These are phyloP conservation scores for Microcebus griseorufus DNA, from an alignment of 2,113 vertebrate genomes.

Conservation along the genomic window DNA sequence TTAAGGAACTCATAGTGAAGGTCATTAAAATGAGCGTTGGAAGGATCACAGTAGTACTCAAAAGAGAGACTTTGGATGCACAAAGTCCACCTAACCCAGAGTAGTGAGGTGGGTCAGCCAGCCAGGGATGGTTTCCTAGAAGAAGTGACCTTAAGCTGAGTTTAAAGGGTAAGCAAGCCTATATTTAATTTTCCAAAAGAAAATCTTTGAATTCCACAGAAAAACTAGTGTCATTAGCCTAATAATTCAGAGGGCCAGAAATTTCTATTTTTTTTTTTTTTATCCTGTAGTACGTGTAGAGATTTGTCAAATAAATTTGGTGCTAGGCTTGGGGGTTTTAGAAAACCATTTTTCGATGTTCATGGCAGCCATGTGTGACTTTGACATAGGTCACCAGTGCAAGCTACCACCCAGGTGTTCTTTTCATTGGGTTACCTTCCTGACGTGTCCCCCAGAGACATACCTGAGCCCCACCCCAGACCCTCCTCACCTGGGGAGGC, in stretches of 20 bases:
- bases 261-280: background rate
- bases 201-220: background rate
- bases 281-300: background rate
- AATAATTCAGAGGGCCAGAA: background rate
- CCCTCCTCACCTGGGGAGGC: background rate
- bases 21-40: background rate
- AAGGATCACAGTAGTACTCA: background rate
- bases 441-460: background rate
- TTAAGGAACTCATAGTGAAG: background rate
- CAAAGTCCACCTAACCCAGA: background rate
- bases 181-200: background rate
- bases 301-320: background rate
- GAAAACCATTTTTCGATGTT: background rate
- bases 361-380: background rate
- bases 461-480: background rate
- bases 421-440: background rate
- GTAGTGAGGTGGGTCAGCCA: background rate
- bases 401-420: background rate
- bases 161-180: background rate
- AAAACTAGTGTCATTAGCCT: background rate
- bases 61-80: background rate
- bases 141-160: background rate
- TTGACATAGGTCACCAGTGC: background rate
- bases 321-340: background rate
- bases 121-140: background rate